phyloP scores from a whole-genome alignment of 2,888 invertebrate species.

The Ornithoptera alexandrae region DNA sequence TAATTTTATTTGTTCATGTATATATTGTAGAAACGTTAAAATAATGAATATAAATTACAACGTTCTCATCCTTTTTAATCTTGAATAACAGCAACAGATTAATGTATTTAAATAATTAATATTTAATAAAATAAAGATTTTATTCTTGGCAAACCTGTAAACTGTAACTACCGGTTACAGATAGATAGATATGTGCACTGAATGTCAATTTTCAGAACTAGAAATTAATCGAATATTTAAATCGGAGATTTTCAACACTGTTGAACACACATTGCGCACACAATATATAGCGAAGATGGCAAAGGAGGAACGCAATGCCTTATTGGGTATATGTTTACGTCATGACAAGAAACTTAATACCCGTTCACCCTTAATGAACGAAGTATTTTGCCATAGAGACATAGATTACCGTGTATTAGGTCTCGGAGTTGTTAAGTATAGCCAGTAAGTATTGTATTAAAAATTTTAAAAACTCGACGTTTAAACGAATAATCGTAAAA shows the following conservation, averaged over 20 bases:
- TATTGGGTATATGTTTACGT: conserved; percentile 75
- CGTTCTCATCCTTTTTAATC: too few relatives aligned
- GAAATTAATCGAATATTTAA: conserved; percentile 82
- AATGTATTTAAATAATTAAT: too few relatives aligned
- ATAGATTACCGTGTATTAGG: conserved; percentile 81
- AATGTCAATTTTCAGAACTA: conserved; percentile 69
- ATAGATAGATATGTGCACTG: not conserved
- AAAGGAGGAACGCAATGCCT: conserved; percentile 73
- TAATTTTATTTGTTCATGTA: too few relatives aligned
- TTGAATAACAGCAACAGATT: too few relatives aligned
- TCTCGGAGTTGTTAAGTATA: conserved; percentile 69
- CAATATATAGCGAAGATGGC: conserved; percentile 61
- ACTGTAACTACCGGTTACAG: too few relatives aligned
- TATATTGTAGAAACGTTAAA: too few relatives aligned
- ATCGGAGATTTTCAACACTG: conserved; percentile 80
- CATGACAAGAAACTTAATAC: conserved; percentile 79
- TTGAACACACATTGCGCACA: conserved; percentile 69
- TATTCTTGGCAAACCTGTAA: too few relatives aligned
- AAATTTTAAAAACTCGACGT: not conserved
- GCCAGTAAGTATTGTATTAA: conserved; percentile 48
- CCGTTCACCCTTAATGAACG: conserved; percentile 80
- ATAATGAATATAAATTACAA: too few relatives aligned
- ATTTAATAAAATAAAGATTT: too few relatives aligned
- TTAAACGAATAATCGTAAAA: too few relatives aligned
- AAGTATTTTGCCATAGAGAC: conserved; percentile 76